Evolutionary conservation across 2,113 vertebrate genomes (phyloP).

Genomic region (Rana temporaria): DNA sequence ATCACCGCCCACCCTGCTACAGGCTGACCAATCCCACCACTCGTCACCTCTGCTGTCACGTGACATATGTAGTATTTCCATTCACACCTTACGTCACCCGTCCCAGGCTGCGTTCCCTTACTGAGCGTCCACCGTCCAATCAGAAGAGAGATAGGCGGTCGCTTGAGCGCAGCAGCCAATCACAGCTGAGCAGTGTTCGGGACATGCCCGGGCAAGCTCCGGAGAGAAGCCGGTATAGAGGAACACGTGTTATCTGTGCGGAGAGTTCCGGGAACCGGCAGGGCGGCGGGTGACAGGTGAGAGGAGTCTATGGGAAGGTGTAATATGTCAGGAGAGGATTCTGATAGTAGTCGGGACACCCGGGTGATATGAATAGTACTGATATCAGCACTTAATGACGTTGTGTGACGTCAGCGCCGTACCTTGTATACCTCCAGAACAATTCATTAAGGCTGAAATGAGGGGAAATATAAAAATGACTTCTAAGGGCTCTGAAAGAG

Average conservation of each 20-base stretch:
- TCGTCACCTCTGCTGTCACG: not conserved
- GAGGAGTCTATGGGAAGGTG: not conserved
- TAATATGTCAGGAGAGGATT: no score
- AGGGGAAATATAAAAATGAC: no score
- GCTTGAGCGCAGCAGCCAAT: not conserved
- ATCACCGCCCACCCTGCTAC: no score
- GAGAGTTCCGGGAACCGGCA: fast-evolving
- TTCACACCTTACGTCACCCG: not conserved
- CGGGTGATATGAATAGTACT: no score
- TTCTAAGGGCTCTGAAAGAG: no score
- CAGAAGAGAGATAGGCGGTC: not conserved
- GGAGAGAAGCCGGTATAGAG: slow-evolving; percentile 10
- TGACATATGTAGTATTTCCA: not conserved
- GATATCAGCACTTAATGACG: no score
- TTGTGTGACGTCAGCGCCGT: no score
- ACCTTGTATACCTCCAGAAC: no score
- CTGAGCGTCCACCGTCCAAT: not conserved
- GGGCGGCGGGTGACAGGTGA: not conserved
- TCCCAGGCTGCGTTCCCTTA: not conserved
- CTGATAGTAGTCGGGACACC: no score
- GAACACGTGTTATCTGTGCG: not conserved
- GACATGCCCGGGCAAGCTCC: slow-evolving; percentile 20
- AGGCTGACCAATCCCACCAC: no score
- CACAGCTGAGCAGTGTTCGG: not conserved
- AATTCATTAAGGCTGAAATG: no score